phyloP scores from a whole-genome alignment of 1,140 invertebrate genomes.

The Centruroides sculpturatus region DNA sequence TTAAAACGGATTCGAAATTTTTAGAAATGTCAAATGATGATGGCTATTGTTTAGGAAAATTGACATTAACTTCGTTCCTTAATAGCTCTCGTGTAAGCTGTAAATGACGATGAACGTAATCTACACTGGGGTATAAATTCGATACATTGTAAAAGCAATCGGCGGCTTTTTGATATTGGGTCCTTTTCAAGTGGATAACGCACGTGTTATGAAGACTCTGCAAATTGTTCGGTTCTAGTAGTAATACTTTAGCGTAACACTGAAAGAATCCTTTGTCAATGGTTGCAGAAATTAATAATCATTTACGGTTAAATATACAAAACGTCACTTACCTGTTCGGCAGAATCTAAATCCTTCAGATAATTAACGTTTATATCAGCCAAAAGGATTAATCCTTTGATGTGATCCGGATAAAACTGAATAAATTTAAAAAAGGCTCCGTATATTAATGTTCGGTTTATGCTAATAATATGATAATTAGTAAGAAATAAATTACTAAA shows the following conservation, averaged over 20 bases:
- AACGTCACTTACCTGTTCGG: constrained; percentile 53
- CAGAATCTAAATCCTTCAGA: constrained; percentile 81
- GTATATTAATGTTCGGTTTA: too few species aligned
- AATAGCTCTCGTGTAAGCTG: constrained; percentile 7
- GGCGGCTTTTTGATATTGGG: constrained; percentile 8
- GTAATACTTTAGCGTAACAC: constrained; percentile 77
- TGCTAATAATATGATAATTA: too few species aligned
- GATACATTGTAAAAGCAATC: constrained; percentile 6
- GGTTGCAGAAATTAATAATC: neutral
- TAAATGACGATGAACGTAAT: constrained; percentile 12
- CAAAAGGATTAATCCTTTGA: constrained; percentile 82
- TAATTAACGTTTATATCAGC: constrained; percentile 95
- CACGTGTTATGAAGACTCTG: constrained; percentile 90
- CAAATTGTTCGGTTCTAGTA: constrained; percentile 74
- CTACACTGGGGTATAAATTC: constrained; percentile 1
- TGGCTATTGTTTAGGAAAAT: too few species aligned
- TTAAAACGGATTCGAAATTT: too few species aligned
- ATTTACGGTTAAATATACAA: neutral
- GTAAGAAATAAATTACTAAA: too few species aligned
- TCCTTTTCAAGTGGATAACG: constrained; percentile 50
- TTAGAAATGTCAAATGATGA: too few species aligned
- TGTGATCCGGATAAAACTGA: constrained; percentile 69
- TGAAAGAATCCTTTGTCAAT: constrained; percentile 28
- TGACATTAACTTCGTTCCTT: neutral
- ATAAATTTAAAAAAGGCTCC: constrained; percentile 21